Conservation (phyloP, 2,888 invertebrate genomes). For the Gortyna flavago region DNA sequence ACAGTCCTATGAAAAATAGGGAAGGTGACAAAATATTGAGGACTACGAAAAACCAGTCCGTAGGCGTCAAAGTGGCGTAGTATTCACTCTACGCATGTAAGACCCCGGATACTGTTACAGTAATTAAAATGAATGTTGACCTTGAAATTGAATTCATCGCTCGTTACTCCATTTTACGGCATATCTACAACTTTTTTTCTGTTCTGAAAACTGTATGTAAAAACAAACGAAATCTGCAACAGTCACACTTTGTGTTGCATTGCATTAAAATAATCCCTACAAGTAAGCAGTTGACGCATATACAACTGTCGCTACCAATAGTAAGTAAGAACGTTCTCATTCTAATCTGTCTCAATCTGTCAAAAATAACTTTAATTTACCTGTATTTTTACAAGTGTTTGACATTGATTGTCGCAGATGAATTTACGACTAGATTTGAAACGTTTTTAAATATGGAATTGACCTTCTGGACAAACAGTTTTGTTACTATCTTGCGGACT, state of each 20-base stretch:
- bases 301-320: background rate
- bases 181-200: background rate
- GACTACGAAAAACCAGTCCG: background rate
- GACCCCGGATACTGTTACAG: slow-evolving; percentile 5
- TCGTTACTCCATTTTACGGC: background rate
- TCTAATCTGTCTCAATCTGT: background rate
- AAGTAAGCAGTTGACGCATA: background rate
- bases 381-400: no score
- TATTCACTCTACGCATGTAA: slow-evolving; percentile 14
- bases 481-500: background rate
- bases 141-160: slow-evolving; percentile 8
- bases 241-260: background rate
- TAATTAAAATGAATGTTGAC: background rate
- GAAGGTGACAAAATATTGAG: background rate
- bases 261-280: background rate
- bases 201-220: background rate
- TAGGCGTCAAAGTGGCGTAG: no score
- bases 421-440: background rate
- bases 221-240: background rate
- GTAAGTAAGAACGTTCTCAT: background rate
- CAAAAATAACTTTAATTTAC: background rate
- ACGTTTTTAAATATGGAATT: background rate
- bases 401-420: background rate
- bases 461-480: background rate
- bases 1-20: background rate